These are phyloP conservation scores for Ptilodon capucinus DNA, from an alignment of 2,888 invertebrate species.

Conservation along the genomic window DNA sequence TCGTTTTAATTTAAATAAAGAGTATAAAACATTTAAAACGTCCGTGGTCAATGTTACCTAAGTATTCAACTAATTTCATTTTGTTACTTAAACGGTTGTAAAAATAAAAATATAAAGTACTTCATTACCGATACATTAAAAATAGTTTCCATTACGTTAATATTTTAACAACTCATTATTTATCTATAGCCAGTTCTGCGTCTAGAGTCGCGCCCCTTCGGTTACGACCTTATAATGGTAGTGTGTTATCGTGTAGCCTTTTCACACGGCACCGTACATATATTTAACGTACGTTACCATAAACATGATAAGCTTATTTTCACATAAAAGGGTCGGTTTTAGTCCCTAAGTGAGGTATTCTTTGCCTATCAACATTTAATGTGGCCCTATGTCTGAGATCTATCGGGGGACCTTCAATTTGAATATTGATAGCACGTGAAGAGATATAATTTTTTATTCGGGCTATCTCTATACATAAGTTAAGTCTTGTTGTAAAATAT, in stretches of 20 bases:
- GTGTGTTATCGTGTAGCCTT: slow-evolving; percentile 61
- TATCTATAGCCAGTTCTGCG: not conserved
- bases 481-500: not conserved
- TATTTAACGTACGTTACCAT: slow-evolving; percentile 66
- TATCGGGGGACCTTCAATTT: slow-evolving; percentile 70
- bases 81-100: too few species aligned
- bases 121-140: too few species aligned
- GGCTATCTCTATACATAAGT: not conserved
- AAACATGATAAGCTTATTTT: slow-evolving; percentile 79
- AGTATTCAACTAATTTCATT: too few species aligned
- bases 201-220: slow-evolving; percentile 23
- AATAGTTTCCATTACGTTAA: too few species aligned
- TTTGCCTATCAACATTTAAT: slow-evolving; percentile 75
- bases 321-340: slow-evolving; percentile 74
- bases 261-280: slow-evolving; percentile 56
- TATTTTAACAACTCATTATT: too few species aligned
- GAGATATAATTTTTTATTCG: slow-evolving; percentile 51
- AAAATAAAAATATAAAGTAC: too few species aligned
- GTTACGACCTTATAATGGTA: slow-evolving; percentile 56
- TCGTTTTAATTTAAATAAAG: too few species aligned
- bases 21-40: too few species aligned
- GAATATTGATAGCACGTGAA: slow-evolving; percentile 71
- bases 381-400: slow-evolving; percentile 69
- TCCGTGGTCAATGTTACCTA: too few species aligned
- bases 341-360: slow-evolving; percentile 74